Evolutionary conservation across 2,797 vertebrate species (phyloP), one percentile per base, ranked within the genome.

Genomic region (Etheostoma perlongum): DNA sequence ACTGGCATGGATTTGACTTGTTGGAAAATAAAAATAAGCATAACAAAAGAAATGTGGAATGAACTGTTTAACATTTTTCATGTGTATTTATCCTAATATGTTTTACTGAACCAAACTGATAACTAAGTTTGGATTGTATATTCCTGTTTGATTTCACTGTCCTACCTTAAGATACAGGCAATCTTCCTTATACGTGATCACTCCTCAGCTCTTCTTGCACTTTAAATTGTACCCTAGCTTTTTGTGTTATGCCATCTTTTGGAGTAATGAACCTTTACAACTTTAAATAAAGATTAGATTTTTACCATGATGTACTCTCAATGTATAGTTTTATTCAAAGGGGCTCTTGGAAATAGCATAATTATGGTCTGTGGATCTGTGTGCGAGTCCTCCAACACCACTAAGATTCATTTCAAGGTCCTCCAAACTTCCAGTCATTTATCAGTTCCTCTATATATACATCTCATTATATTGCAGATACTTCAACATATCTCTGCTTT

Each of bases 251-350:
- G 85, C 61, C 76, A 78, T 88, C 78, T 87, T 93, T 90, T 94
- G 76, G 75, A 91, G 33, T 81, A 83, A 90, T 90, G 81, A 85
- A 77, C 77, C 77, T 86, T 66, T 84, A 90, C 87, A 89, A 87
- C 78, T 87, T 94, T 88, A 93, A 95, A 95, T 95, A 95, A 95
- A 95, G 94, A 91, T 91, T 93, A 87, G 89, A 91, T 91, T 93
- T 94, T 93, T 94, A 94, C 92, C 84, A 90, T 86, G 74, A 90
- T 60, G 36, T 47, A 69, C 76, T 91, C 66, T 92, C 86, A 86
- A 71, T 64, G 77, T 89, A 90, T 82, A 88, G 70, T 87, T 90
- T 93, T 89, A 87, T 93, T 93, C 55, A 88, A 78, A 67, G 64
- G 72, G 67, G 65, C n/a, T 53, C 25, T 74, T 76, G 57, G 68